phyloP scores from a whole-genome alignment of 2,797 vertebrate species.

The Orestias chungarensis region DNA sequence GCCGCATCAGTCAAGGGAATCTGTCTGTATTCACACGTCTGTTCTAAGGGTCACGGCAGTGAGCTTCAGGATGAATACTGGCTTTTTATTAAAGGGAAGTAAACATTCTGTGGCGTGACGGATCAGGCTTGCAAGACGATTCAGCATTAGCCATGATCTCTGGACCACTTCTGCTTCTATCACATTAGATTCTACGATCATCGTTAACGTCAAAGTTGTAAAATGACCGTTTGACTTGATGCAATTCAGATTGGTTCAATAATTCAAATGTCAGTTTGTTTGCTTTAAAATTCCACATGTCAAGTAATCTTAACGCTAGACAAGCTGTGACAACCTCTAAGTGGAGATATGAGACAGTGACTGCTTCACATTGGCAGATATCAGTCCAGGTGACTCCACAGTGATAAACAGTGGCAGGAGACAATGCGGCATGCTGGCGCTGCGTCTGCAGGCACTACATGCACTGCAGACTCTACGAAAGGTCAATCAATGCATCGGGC shows the following conservation, averaged over 20 bases:
- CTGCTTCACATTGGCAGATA: slow-evolving; percentile 26
- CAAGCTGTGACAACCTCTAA: slow-evolving; percentile 26
- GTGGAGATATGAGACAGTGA: slow-evolving; percentile 16
- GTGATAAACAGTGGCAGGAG: slow-evolving; percentile 35
- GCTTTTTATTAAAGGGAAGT: not conserved
- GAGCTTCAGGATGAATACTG: slow-evolving; percentile 1
- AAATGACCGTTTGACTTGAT: too few species aligned
- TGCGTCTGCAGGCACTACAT: slow-evolving; percentile 45
- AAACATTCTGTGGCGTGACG: slow-evolving; percentile 14
- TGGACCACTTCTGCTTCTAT: slow-evolving; percentile 1
- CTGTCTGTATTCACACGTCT: slow-evolving; percentile 44
- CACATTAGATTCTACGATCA: slow-evolving; percentile 5
- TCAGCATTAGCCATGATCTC: not conserved
- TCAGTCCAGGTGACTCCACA: slow-evolving; percentile 21
- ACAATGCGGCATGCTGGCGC: slow-evolving; percentile 51
- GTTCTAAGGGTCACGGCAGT: slow-evolving; percentile 14
- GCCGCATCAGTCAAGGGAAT: slow-evolving; percentile 39
- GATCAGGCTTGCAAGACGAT: not conserved
- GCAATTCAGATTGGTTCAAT: not conserved
- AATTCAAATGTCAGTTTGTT: not conserved
- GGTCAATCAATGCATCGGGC: slow-evolving; percentile 13
- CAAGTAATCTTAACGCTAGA: slow-evolving; percentile 4
- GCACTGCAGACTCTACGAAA: slow-evolving; percentile 55
- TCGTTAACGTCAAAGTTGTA: too few species aligned
- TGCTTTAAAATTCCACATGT: not conserved